Evolutionary conservation across 1,140 invertebrate species (phyloP).

Genomic region (Eurosta solidaginis): DNA sequence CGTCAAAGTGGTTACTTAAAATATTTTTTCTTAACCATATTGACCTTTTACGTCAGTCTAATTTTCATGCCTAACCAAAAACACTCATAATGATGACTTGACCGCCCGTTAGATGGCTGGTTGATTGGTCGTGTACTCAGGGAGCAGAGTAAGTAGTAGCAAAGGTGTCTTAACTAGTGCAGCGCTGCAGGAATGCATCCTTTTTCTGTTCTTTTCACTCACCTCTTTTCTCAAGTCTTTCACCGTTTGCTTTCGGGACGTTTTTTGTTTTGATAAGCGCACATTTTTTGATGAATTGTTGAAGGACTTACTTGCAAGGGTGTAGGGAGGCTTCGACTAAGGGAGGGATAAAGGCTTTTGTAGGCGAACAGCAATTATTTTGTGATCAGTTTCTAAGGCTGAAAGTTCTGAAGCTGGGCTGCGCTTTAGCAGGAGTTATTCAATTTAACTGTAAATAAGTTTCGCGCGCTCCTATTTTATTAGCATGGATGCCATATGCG

Average conservation of each 20-base stretch:
- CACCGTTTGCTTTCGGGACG: background rate
- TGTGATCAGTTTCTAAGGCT: no score
- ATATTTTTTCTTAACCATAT: background rate
- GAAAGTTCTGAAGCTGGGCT: no score
- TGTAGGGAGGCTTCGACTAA: no score
- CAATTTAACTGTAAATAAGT: no score
- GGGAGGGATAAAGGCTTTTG: no score
- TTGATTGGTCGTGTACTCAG: background rate
- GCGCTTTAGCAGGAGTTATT: no score
- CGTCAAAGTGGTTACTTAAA: background rate
- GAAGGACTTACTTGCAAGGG: no score
- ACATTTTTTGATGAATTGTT: slow-evolving; percentile 25
- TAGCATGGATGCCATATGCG: no score
- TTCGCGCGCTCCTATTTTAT: no score
- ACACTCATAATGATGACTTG: background rate
- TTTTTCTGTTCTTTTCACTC: background rate
- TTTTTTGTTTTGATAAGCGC: slow-evolving; percentile 9
- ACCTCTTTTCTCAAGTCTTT: background rate
- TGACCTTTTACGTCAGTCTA: slow-evolving; percentile 8
- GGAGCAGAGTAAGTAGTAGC: background rate
- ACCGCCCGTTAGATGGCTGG: background rate
- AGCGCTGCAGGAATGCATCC: background rate
- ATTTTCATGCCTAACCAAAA: background rate
- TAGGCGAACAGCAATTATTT: no score
- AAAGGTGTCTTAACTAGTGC: slow-evolving; percentile 6